Evolutionary conservation across 2,797 vertebrate genomes (phyloP), one percentile per base, ranked within the genome.

Genomic region (Enteromius mattozi): DNA sequence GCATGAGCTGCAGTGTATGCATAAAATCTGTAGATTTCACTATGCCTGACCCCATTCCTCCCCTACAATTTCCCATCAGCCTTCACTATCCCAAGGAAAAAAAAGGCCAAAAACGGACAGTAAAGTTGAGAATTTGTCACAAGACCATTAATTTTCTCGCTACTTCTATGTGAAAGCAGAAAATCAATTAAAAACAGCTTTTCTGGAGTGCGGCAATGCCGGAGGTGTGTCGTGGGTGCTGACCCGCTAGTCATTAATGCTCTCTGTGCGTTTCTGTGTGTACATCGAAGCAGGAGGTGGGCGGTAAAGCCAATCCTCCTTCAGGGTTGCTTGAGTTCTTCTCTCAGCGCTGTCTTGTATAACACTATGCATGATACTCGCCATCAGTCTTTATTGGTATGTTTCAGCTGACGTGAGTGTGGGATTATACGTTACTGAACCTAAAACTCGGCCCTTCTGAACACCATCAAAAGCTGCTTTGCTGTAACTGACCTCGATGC

Each of bases 381-480:
- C 27, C 86, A 72, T 66, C 78, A 40, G 79, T 84, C 78, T 86
- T 78, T 49, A 70, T 86, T 68, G 80, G 61, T 59, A 63, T 80
- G 78, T 80, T 80, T 86, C 84, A 84, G 82, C 42, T 65, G 66
- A 69, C 24, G 30, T 30, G 75, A 80, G 49, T 78, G 84, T 86
- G 78, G 82, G 80, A 88, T 88, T 88, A 82, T 72, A n/a, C 1
- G 19, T 83, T 74, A 37, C 47, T 81, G 78, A 65, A 24, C 79
- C 76, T 74, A 66, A 80, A 88, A 83, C 70, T 69, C 70, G 6
- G 45, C 35, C 56, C 80, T 84, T 84, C 75, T 70, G 79, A 79
- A 86, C 68, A 84, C 69, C 63, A 81, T 87, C 63, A 85, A 85
- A 74, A 82, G 61, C 76, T 78, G 51, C 74, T 77, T 80, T 82